phyloP scores from a whole-genome alignment of 1,140 invertebrate genomes.

The Calephelis nemesis region DNA sequence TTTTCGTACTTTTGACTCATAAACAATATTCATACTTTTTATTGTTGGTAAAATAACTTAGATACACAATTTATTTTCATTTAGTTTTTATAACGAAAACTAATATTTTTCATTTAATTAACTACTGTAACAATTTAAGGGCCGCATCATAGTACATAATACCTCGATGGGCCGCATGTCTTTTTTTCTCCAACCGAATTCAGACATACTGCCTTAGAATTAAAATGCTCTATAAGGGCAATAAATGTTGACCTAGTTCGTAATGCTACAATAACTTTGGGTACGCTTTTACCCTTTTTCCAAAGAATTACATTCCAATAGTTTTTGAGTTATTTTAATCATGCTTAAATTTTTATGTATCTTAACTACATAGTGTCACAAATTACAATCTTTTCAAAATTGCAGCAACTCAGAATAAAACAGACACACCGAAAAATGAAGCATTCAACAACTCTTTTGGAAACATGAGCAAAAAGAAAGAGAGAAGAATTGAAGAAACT shows the following conservation, averaged over 20 bases:
- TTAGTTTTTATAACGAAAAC: background rate
- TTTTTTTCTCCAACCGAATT: background rate
- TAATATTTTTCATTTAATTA: conserved; percentile 4
- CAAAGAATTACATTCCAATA: too few relatives aligned
- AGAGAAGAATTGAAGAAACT: conserved; percentile 50
- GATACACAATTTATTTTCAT: background rate
- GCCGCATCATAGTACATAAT: background rate
- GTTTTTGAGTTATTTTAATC: too few relatives aligned
- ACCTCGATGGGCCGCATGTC: conserved; percentile 1
- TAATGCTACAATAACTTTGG: conserved; percentile 10
- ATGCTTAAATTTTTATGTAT: too few relatives aligned
- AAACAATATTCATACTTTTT: background rate
- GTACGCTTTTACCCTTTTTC: too few relatives aligned
- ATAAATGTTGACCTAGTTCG: conserved; percentile 1
- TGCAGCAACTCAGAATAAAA: background rate
- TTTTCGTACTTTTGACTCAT: background rate
- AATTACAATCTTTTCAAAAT: background rate
- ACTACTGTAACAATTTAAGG: background rate
- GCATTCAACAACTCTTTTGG: conserved; percentile 23
- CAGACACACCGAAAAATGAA: background rate
- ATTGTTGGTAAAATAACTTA: background rate
- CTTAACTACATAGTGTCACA: too few relatives aligned
- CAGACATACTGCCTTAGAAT: conserved; percentile 1
- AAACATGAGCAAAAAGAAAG: conserved; percentile 46
- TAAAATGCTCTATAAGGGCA: background rate